Evolutionary conservation across 2,888 invertebrate species (phyloP).

Genomic region (Mythimna impura): DNA sequence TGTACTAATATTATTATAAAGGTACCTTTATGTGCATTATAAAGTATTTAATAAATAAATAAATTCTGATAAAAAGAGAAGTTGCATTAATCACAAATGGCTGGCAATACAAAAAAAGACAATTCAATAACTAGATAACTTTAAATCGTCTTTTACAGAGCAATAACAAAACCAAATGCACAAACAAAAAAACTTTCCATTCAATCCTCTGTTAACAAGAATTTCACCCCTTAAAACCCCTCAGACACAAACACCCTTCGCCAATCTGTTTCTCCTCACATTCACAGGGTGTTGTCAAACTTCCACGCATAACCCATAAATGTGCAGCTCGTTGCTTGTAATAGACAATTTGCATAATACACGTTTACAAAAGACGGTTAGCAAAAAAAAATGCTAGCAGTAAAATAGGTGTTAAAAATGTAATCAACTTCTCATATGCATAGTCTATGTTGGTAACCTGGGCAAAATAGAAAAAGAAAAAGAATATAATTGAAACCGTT

Average conservation of each 20-base stretch:
- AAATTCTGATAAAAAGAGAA: background rate
- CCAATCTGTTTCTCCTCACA: slow-evolving; percentile 40
- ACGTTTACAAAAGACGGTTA: slow-evolving; percentile 52
- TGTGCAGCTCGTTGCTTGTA: slow-evolving; percentile 65
- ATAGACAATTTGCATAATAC: slow-evolving; percentile 70
- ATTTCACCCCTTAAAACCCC: slow-evolving; percentile 24
- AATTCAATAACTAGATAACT: slow-evolving; percentile 29
- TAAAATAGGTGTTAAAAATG: slow-evolving; percentile 53
- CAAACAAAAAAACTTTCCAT: slow-evolving; percentile 19
- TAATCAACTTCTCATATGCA: slow-evolving; percentile 51
- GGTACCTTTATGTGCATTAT: too few species aligned
- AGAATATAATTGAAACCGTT: slow-evolving; percentile 19
- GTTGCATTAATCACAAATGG: background rate
- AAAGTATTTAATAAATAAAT: too few species aligned
- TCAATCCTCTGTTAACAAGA: slow-evolving; percentile 37
- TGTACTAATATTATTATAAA: too few species aligned
- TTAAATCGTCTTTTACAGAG: background rate
- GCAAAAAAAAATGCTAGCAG: slow-evolving; percentile 50
- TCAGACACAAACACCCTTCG: slow-evolving; percentile 16
- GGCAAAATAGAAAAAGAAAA: slow-evolving; percentile 19
- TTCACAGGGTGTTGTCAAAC: slow-evolving; percentile 57
- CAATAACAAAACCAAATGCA: slow-evolving; percentile 12
- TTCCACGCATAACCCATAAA: slow-evolving; percentile 63
- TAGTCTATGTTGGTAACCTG: slow-evolving; percentile 27
- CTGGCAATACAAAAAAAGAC: background rate